phyloP scores from a whole-genome alignment of 2,888 invertebrate species.

The Eupelmus urozonus region DNA sequence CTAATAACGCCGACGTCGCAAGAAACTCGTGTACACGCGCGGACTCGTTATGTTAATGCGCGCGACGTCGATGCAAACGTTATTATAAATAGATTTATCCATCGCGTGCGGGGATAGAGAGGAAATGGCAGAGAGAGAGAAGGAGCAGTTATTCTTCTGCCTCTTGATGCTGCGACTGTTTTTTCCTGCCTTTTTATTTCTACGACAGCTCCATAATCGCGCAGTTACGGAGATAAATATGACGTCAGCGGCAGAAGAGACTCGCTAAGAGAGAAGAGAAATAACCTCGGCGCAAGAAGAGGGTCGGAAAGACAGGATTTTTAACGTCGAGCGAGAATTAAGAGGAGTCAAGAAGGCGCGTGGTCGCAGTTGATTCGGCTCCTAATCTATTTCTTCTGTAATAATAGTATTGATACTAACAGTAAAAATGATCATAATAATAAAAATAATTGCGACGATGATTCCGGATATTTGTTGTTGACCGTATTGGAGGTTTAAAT shows the following conservation, averaged over 20 bases:
- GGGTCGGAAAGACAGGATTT: neutral
- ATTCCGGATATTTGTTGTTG: too few relatives aligned
- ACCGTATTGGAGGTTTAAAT: too few relatives aligned
- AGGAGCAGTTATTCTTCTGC: neutral
- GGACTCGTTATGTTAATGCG: conserved; percentile 29
- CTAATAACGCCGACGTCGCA: conserved; percentile 3
- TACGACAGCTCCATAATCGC: conserved; percentile 65
- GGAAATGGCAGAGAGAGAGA: neutral
- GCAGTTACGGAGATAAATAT: conserved; percentile 73
- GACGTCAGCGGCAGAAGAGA: conserved; percentile 70
- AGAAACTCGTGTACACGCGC: neutral
- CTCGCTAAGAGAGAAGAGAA: conserved; percentile 14
- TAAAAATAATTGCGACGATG: too few relatives aligned
- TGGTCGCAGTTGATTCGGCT: too few relatives aligned
- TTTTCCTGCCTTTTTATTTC: conserved; percentile 62
- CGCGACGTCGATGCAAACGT: neutral
- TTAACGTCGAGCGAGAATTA: neutral
- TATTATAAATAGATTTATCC: conserved; percentile 33
- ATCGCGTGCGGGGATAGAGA: conserved; percentile 5
- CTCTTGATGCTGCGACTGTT: neutral
- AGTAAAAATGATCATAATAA: too few relatives aligned
- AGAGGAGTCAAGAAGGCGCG: neutral
- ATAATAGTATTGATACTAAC: too few relatives aligned
- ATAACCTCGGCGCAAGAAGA: neutral
- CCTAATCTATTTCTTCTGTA: too few relatives aligned